These are phyloP conservation scores for Medauroidea extradentata DNA, from an alignment of 1,140 invertebrate genomes.

Conservation along the genomic window DNA sequence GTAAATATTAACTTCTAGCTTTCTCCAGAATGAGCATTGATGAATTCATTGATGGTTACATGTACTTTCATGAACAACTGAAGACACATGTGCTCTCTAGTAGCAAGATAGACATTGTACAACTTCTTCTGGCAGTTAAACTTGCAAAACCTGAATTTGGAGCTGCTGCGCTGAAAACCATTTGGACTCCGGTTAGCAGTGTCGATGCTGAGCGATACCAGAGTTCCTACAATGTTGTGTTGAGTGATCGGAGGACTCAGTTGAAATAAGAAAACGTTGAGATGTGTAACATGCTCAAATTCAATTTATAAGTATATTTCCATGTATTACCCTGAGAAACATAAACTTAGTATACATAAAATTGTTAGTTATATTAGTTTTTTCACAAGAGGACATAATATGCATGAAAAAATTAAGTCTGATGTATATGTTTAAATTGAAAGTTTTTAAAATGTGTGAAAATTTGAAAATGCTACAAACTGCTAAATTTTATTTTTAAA, in stretches of 20 bases:
- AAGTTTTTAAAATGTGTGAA: too few relatives aligned
- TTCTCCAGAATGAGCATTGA: neutral
- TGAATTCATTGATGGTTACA: conserved; percentile 1
- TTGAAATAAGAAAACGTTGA: neutral
- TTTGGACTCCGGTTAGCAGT: neutral
- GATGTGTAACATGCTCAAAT: neutral
- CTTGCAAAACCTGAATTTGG: neutral
- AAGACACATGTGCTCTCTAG: neutral
- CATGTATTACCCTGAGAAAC: too few relatives aligned
- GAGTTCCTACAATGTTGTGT: conserved; percentile 1
- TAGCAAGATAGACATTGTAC: neutral
- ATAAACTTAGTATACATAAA: too few relatives aligned
- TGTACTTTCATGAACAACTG: neutral
- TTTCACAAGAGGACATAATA: too few relatives aligned
- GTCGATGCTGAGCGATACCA: neutral
- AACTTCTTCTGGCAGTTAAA: neutral
- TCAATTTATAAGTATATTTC: too few relatives aligned
- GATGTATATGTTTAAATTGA: too few relatives aligned
- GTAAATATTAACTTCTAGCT: neutral
- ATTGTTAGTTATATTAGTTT: too few relatives aligned
- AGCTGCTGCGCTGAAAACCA: conserved; percentile 2
- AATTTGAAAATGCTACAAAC: too few relatives aligned
- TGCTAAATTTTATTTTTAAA: too few relatives aligned
- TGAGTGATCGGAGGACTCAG: neutral
- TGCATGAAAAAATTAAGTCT: too few relatives aligned